phyloP scores from a whole-genome alignment of 2,113 vertebrate species.

The Brachypodius melanocephalos region DNA sequence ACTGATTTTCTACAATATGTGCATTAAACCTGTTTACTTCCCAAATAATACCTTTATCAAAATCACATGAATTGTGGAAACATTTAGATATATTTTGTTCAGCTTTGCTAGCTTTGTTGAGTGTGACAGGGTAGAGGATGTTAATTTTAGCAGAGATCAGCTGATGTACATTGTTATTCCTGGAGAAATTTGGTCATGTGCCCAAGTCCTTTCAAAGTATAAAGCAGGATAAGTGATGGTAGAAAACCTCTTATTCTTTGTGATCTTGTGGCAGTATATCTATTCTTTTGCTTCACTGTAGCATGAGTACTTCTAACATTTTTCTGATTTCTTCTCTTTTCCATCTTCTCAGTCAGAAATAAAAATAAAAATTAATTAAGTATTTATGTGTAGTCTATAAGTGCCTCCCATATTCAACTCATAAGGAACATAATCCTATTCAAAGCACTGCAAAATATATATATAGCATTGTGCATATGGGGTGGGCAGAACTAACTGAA shows the following conservation, averaged over 20 bases:
- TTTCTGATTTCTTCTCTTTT: neutral
- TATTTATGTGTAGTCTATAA: neutral
- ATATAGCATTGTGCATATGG: neutral
- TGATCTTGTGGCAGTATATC: neutral
- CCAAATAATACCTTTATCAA: neutral
- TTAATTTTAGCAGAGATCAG: slow-evolving; percentile 17
- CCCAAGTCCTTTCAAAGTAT: neutral
- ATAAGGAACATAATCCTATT: neutral
- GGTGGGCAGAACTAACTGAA: neutral
- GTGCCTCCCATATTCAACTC: neutral
- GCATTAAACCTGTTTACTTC: neutral
- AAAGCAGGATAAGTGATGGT: neutral
- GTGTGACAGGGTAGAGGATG: neutral
- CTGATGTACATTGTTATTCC: slow-evolving; percentile 22
- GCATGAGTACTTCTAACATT: neutral
- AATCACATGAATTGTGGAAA: neutral
- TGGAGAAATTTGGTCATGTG: neutral
- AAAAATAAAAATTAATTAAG: neutral
- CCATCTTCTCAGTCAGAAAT: neutral
- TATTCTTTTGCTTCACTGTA: neutral
- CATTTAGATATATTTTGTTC: neutral
- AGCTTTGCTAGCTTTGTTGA: neutral
- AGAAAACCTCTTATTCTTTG: neutral
- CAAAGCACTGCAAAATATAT: neutral
- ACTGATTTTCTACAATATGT: neutral